Base-by-base conservation (phyloP, 2,113 vertebrate genomes). In the Eulemur rufifrons region DNA sequence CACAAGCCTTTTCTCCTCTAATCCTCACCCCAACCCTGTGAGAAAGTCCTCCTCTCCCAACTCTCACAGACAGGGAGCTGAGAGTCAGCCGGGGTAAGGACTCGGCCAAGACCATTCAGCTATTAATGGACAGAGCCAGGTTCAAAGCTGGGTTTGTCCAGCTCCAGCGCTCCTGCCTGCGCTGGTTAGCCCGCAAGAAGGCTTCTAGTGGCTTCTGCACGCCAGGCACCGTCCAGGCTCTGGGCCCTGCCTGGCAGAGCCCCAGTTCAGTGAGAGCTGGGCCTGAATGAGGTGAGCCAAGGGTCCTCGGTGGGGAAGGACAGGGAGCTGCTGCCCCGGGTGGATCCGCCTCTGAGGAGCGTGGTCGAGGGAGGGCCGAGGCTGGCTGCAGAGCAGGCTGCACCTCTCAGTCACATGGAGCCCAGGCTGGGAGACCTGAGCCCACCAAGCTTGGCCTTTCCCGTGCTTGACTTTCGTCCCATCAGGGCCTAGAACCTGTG, bases 361-460 rank as follows among this genome's bases (percentile, higher is more conserved):
- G 8, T n/a, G 11, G 32, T 45, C 11, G 14, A 0, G 0, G 34
- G 66, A 81, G 45, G 6, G 27, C 50, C 1, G 18, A 20, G 12
- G 13, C 76, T 21, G 50, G 52, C 64, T 13, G 0, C 0, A 0
- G 13, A 29, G 32, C 45, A 45, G 29, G 27, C 37, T 29, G 42
- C 2, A 5, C 73, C 45, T 73, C 45, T 27, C 1, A 9, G 37
- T 32, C 81, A 37, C 73, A 5, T 12, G 39, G 52, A 52, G 56
- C 47, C 64, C 32, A 29, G 56, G 83, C 9, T 69, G 61, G n/a
- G 74, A 47, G 80, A 50, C 63, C 54, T 27, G 68, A 78, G 69
- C 56, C 63, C 0, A 3, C 32, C 84, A 50, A 34, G 15, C 64
- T 27, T 84, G 47, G 32, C 47, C 91, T 66, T 66, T 78, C 56